These are phyloP conservation scores for Sphaeramia orbicularis DNA, from an alignment of 2,797 vertebrate genomes.

Conservation along the genomic window DNA sequence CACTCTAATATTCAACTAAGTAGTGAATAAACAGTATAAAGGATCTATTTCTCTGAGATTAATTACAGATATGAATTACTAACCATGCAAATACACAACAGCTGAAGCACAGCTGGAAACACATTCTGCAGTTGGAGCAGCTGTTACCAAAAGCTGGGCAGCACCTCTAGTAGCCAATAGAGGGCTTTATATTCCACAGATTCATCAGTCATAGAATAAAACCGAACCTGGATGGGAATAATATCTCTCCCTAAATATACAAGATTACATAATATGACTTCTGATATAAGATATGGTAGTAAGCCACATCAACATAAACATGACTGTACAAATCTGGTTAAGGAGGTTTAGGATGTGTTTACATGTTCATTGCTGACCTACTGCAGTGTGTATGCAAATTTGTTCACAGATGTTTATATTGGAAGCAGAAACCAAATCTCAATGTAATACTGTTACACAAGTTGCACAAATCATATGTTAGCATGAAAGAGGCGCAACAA, in stretches of 20 bases:
- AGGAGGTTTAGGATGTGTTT: not conserved
- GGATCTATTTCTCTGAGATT: no score
- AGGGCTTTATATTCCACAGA: slow-evolving; percentile 15
- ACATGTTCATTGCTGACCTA: not conserved
- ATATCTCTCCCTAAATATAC: not conserved
- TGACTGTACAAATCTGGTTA: slow-evolving; percentile 23
- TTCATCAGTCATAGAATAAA: not conserved
- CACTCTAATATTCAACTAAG: no score
- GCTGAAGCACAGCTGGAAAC: not conserved
- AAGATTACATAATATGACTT: slow-evolving; percentile 16
- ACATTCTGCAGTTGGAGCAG: slow-evolving; percentile 9
- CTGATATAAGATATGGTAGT: not conserved
- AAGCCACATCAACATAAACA: slow-evolving; percentile 14
- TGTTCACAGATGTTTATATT: slow-evolving; percentile 20
- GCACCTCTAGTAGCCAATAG: slow-evolving; percentile 32
- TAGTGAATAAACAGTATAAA: no score
- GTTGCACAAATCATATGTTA: not conserved
- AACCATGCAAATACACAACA: not conserved
- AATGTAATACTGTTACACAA: slow-evolving; percentile 35
- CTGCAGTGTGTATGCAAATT: not conserved
- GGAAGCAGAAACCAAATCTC: not conserved
- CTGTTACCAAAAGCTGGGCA: not conserved
- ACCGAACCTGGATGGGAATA: not conserved
- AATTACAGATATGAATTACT: not conserved
- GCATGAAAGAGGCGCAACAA: slow-evolving; percentile 7